Evolutionary conservation across 2,797 vertebrate species (phyloP), one percentile per base, ranked within the genome.

Genomic region (Knipowitschia caucasica): DNA sequence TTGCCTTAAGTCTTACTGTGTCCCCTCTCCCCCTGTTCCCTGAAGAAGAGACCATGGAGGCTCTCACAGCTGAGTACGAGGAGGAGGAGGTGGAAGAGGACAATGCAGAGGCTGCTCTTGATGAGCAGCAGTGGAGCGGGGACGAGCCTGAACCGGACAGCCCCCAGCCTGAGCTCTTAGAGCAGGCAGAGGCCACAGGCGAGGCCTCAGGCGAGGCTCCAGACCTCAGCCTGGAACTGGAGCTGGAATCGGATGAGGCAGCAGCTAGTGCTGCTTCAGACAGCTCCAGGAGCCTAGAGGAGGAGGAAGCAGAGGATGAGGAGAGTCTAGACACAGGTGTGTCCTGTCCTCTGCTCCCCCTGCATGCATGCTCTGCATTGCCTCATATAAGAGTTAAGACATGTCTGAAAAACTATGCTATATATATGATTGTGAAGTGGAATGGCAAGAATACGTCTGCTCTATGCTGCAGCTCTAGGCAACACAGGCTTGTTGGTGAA

Each of bases 31-130:
- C 87, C 92, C 71, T 91, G 75, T 92, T 83, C 84, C 36, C 84
- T 78, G 90, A 91, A 94, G 93, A 95, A 92, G 93, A 94, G 90
- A 89, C 87, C 65, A 86, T 94, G 92, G 91, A 94, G 89, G 89
- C 91, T 90, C 89, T 92, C 86, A 87, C 87, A 79, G 87, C 49
- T 59, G 80, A 91, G 83, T 86, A 92, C 85, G 89, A 92, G 85
- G 92, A 82, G 53, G 82, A 78, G 57, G 85, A 81, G 56, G 67
- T 71, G 39, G 73, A 67, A 69, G 83, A 89, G 69, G 91, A 92
- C 86, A 86, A 89, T 90, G 81, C 91, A 88, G 89, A 89, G 74
- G 86, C 89, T 80, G 87, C 88, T 94, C 89, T 93, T 91, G 91
- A 92, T 90, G 93, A 90, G 88, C 91, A 88, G 85, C 90, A 87